Evolutionary conservation across 2,888 invertebrate species (phyloP).

Genomic region (Aleiodes testaceus): DNA sequence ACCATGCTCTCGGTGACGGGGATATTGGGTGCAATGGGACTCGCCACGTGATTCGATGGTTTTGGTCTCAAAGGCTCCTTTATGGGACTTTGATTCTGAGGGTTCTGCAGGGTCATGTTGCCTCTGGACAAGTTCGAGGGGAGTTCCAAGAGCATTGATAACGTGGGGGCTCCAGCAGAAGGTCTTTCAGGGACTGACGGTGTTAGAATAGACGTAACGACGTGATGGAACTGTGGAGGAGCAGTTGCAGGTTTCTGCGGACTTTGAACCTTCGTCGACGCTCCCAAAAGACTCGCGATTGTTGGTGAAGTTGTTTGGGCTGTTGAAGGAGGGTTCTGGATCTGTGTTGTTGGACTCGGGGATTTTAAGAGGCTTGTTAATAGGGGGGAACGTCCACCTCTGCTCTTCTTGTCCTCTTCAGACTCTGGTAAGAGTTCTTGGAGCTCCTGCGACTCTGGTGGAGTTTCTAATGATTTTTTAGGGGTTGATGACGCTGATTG

Average conservation of each 20-base stretch:
- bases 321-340: slow-evolving; percentile 66
- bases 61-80: slow-evolving; percentile 41
- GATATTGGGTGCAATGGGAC: slow-evolving; percentile 48
- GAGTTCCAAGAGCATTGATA: slow-evolving; percentile 81
- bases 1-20: slow-evolving; percentile 63
- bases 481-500: slow-evolving; percentile 53
- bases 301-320: slow-evolving; percentile 73
- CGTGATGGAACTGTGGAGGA: slow-evolving; percentile 75
- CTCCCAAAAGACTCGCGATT: slow-evolving; percentile 76
- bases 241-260: slow-evolving; percentile 63
- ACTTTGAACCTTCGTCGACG: slow-evolving; percentile 66
- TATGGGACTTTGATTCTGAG: slow-evolving; percentile 45
- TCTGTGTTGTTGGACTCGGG: slow-evolving; percentile 74
- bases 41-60: slow-evolving; percentile 36
- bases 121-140: slow-evolving; percentile 70
- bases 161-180: slow-evolving; percentile 82
- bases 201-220: slow-evolving; percentile 70
- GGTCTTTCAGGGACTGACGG: slow-evolving; percentile 73
- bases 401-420: slow-evolving; percentile 65
- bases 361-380: slow-evolving; percentile 88
- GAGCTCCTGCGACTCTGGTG: slow-evolving; percentile 54
- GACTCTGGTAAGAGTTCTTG: slow-evolving; percentile 62
- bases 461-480: slow-evolving; percentile 55
- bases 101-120: slow-evolving; percentile 57
- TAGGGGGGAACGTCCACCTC: slow-evolving; percentile 76